Percentiles rank a stretch among this genome's conserved stretches.
Conservation (phyloP, 2,797 vertebrate genomes). For the Sorex maritimensis region DNA sequence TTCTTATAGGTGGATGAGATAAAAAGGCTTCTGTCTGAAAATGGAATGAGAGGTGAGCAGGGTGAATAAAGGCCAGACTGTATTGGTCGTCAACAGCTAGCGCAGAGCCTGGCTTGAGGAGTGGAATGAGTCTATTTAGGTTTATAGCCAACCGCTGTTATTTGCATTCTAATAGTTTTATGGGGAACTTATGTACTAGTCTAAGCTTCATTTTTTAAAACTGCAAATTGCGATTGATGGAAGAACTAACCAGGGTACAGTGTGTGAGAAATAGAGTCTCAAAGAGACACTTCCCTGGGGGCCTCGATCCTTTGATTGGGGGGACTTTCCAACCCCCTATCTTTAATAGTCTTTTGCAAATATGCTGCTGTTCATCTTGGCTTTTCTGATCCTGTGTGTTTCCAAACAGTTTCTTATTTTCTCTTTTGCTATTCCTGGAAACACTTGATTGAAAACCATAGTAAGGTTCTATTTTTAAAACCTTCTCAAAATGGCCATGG, state of each 20-base stretch:
- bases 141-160: constrained; percentile 5
- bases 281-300: neutral
- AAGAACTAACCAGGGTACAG: neutral
- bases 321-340: neutral
- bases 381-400: neutral
- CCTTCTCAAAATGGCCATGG: constrained; percentile 20
- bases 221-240: neutral
- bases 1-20: neutral
- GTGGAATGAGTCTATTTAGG: neutral
- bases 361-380: neutral
- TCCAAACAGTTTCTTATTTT: constrained; percentile 12
- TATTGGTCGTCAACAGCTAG: neutral
- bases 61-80: neutral
- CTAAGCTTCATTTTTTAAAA: constrained; percentile 39
- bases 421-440: constrained; percentile 62
- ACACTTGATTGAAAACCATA: constrained; percentile 67
- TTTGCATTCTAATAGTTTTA: constrained; percentile 11
- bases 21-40: constrained; percentile 8
- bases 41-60: neutral
- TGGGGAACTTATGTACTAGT: neutral
- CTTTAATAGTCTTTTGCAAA: neutral
- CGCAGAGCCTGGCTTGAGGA: neutral
- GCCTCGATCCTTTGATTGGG: too few relatives aligned
- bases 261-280: neutral
- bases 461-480: constrained; percentile 71